phyloP scores from a whole-genome alignment of 2,797 vertebrate genomes.

The Lacerta viridis region DNA sequence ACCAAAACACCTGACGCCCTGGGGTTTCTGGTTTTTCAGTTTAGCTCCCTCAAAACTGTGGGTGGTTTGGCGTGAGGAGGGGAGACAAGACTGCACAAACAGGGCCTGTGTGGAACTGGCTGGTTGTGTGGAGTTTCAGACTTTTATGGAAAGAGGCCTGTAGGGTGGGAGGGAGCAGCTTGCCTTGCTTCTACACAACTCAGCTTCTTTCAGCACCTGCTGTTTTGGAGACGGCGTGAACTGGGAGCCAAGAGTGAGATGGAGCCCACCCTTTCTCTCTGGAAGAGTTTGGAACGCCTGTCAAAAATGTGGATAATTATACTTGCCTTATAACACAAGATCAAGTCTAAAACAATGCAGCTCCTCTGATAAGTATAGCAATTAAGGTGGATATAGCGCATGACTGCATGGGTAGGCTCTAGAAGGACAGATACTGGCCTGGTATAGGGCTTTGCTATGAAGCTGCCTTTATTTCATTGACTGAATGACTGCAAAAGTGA shows the following conservation, averaged over 20 bases:
- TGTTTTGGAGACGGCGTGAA: neutral
- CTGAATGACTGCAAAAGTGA: neutral
- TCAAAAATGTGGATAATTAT: conserved; percentile 12
- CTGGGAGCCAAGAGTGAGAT: neutral
- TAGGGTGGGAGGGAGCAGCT: neutral
- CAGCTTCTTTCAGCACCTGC: neutral
- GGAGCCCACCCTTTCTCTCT: neutral
- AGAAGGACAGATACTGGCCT: neutral
- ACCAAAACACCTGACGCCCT: neutral
- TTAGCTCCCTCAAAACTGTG: neutral
- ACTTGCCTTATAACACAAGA: neutral
- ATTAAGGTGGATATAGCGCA: neutral
- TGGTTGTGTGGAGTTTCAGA: neutral
- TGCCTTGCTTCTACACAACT: neutral
- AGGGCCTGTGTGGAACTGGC: too few species aligned
- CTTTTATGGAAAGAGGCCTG: neutral
- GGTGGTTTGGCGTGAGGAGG: too few species aligned
- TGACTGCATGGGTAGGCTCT: neutral
- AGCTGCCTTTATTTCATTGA: neutral
- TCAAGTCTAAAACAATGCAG: neutral
- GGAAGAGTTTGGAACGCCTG: neutral
- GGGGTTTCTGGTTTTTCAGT: neutral
- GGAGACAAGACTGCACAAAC: too few species aligned
- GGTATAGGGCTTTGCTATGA: neutral
- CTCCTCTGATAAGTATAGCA: neutral